phyloP scores from a whole-genome alignment of 2,888 invertebrate species.

The Drosophila demipolita region DNA sequence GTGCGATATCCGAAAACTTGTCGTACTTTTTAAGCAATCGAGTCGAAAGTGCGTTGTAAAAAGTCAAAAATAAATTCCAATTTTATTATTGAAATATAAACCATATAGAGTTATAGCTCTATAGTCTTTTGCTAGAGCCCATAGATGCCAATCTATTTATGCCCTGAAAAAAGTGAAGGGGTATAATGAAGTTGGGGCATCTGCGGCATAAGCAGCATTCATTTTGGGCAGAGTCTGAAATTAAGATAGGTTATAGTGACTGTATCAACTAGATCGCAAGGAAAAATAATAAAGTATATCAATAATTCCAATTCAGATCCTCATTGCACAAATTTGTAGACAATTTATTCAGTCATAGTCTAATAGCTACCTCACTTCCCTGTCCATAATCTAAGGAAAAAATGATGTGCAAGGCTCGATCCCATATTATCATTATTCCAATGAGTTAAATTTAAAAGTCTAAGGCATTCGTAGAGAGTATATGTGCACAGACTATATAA shows the following conservation, averaged over 20 bases:
- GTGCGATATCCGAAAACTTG: not conserved
- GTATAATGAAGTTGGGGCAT: not conserved
- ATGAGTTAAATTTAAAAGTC: not conserved
- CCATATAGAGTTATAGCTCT: not conserved
- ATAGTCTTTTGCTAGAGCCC: not conserved
- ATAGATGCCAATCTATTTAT: not conserved
- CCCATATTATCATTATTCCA: not conserved
- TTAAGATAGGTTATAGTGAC: not conserved
- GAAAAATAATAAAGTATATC: not conserved
- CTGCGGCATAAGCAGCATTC: not conserved
- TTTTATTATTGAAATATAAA: not conserved
- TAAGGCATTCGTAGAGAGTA: not conserved
- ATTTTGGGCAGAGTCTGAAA: not conserved
- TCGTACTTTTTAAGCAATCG: not conserved
- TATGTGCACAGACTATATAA: not conserved
- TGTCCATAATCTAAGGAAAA: not conserved
- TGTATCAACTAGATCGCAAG: not conserved
- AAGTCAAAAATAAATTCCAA: not conserved
- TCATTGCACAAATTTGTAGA: not conserved
- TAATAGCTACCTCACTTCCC: not conserved
- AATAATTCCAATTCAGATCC: not conserved
- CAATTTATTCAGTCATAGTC: not conserved
- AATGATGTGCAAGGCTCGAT: not conserved
- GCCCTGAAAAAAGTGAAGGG: not conserved
- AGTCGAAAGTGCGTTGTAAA: not conserved